Percentiles rank a stretch among this genome's conserved stretches.
phyloP scores from a whole-genome alignment of 1,140 invertebrate species.

The Arctopsyche grandis region DNA sequence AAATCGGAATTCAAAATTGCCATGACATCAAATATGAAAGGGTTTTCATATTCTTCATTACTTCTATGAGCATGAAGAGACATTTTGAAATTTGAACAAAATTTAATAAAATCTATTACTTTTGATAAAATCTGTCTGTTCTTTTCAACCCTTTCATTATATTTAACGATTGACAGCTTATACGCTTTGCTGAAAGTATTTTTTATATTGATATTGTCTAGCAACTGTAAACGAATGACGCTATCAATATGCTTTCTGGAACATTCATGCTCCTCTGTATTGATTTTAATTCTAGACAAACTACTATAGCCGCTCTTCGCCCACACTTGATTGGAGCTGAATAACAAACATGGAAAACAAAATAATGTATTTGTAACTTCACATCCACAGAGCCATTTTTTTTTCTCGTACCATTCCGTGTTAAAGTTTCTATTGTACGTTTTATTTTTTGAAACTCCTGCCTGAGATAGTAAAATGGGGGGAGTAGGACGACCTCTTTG shows the following conservation, averaged over 20 bases:
- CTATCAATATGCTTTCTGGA: conserved; percentile 24
- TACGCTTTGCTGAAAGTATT: neutral
- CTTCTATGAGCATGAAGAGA: too few species aligned
- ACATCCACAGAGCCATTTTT: conserved; percentile 21
- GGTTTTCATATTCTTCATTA: too few species aligned
- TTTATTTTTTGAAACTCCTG: conserved; percentile 9
- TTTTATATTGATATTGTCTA: neutral
- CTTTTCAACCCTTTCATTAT: neutral
- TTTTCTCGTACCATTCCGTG: neutral
- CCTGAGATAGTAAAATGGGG: neutral
- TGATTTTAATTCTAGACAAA: conserved; percentile 22
- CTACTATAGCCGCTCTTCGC: neutral
- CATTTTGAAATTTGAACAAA: too few species aligned
- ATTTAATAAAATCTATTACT: neutral
- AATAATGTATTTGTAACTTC: conserved; percentile 30
- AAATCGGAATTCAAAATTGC: neutral
- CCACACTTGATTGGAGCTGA: neutral
- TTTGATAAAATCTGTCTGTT: neutral
- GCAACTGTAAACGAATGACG: neutral
- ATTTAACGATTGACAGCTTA: neutral
- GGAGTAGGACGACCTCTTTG: conserved; percentile 3
- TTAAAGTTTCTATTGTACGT: neutral
- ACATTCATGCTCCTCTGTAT: neutral
- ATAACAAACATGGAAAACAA: conserved; percentile 35
- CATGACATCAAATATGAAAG: neutral